These are phyloP conservation scores for Tautogolabrus adspersus DNA, from an alignment of 2,113 vertebrate genomes.

Conservation along the genomic window DNA sequence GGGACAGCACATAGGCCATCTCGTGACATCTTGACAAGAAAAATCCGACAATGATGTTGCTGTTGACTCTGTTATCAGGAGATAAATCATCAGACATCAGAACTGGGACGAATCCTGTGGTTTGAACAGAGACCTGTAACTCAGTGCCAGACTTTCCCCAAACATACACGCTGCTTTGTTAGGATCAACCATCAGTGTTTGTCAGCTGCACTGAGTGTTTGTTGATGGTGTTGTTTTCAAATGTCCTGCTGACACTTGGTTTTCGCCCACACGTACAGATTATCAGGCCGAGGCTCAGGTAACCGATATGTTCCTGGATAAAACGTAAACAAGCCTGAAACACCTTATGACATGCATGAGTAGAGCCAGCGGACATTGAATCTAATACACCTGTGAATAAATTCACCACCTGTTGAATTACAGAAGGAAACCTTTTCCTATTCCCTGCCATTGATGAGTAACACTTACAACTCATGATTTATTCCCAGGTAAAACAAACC, in stretches of 20 bases:
- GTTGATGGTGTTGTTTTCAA: constrained; percentile 82
- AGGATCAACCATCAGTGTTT: constrained; percentile 59
- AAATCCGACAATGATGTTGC: constrained; percentile 28
- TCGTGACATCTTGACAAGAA: background rate
- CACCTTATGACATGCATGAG: constrained; percentile 59
- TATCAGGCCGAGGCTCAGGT: constrained; percentile 78
- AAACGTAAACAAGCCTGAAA: constrained; percentile 80
- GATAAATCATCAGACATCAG: constrained; percentile 41
- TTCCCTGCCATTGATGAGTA: constrained; percentile 47
- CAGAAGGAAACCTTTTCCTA: constrained; percentile 21
- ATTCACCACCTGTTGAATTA: constrained; percentile 55
- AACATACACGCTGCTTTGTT: constrained; percentile 59
- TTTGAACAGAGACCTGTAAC: constrained; percentile 33
- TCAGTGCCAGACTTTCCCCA: constrained; percentile 41
- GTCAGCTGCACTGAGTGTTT: constrained; percentile 51
- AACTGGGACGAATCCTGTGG: constrained; percentile 23
- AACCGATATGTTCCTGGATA: constrained; percentile 78
- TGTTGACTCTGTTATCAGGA: constrained; percentile 35
- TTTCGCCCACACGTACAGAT: constrained; percentile 69
- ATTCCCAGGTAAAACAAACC: constrained; percentile 6
- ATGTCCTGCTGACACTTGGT: constrained; percentile 71
- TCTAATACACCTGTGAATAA: constrained; percentile 79
- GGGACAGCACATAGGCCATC: background rate
- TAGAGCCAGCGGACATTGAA: constrained; percentile 58
- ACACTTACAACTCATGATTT: constrained; percentile 56